A percentile compares a stretch with the other conserved stretches of the same genome.
phyloP scores from a whole-genome alignment of 2,797 vertebrate genomes.

The Enoplosus armatus region DNA sequence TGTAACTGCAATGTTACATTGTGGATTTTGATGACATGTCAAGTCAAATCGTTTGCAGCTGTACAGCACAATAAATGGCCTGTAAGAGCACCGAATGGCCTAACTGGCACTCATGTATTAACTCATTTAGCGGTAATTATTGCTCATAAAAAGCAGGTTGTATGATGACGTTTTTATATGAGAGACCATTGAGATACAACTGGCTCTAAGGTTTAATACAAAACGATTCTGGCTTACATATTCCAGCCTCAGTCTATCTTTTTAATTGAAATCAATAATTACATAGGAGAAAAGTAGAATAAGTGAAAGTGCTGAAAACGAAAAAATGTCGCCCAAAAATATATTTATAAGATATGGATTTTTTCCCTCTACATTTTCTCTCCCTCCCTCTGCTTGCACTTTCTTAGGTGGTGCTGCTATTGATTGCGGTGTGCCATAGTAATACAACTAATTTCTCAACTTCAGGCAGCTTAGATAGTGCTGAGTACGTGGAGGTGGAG shows the following conservation, averaged over 20 bases:
- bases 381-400: constrained; percentile 54
- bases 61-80: constrained; percentile 15
- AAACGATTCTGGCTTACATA: constrained; percentile 53
- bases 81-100: constrained; percentile 17
- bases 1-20: constrained; percentile 13
- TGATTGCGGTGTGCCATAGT: constrained; percentile 83
- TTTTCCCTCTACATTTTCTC: constrained; percentile 64
- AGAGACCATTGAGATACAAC: constrained; percentile 34
- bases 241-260: constrained; percentile 66
- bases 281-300: constrained; percentile 70
- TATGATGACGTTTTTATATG: constrained; percentile 15
- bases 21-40: constrained; percentile 38
- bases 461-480: constrained; percentile 81
- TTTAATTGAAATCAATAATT: constrained; percentile 89
- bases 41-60: constrained; percentile 24
- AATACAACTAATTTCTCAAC: constrained; percentile 90
- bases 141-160: constrained; percentile 30
- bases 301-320: constrained; percentile 71
- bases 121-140: constrained; percentile 20
- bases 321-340: constrained; percentile 78
- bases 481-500: constrained; percentile 65
- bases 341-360: constrained; percentile 89
- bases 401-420: constrained; percentile 78
- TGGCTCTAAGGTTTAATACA: constrained; percentile 42
- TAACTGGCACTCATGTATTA: constrained; percentile 1